A percentile compares a stretch with the other conserved stretches of the same genome.
Conservation (phyloP, 2,113 vertebrate genomes). For the Ia io region DNA sequence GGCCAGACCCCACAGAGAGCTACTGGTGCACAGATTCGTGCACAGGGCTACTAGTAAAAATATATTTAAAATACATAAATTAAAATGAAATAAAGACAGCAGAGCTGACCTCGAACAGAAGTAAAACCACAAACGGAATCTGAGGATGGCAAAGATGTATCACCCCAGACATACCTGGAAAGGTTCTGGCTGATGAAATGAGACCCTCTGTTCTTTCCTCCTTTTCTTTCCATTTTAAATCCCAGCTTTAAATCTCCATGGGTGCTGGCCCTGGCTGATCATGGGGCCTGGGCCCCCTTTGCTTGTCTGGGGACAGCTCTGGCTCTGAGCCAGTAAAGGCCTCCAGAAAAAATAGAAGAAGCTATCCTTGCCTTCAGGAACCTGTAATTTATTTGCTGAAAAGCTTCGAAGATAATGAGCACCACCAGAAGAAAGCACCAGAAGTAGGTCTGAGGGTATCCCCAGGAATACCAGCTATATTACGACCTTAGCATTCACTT, state of each 20-base stretch:
- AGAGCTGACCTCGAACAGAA: neutral
- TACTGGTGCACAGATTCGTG: too few relatives aligned
- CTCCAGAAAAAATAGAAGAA: neutral
- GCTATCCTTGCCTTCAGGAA: neutral
- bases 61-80: too few relatives aligned
- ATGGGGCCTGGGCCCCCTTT: fast-evolving
- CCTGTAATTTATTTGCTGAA: neutral
- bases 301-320: neutral
- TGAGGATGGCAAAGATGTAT: neutral
- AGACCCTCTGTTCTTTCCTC: neutral
- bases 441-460: neutral
- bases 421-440: neutral
- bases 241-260: neutral
- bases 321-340: neutral
- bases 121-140: neutral
- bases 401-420: neutral
- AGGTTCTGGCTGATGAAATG: neutral
- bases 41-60: too few relatives aligned
- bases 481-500: neutral
- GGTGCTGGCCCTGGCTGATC: too few relatives aligned
- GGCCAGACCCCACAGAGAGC: too few relatives aligned
- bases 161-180: neutral
- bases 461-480: neutral
- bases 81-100: neutral
- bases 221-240: neutral